Evolutionary conservation across 2,888 invertebrate genomes (phyloP), one percentile per base, ranked within the genome.

Genomic region (Erynnis tages): DNA sequence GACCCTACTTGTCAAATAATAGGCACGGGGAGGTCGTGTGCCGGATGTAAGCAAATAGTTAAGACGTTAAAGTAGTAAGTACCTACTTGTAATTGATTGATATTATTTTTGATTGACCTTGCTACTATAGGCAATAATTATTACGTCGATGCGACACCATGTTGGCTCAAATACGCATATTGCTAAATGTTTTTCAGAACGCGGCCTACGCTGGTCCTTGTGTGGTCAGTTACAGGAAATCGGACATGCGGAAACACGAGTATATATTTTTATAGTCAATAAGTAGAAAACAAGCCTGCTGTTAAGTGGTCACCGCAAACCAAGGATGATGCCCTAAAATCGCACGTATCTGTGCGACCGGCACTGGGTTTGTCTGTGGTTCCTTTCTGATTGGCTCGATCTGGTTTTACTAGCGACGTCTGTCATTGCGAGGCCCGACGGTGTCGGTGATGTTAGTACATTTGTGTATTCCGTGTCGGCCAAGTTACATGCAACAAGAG

Each of bases 1-100:
- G n/a, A n/a, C n/a, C n/a, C n/a, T n/a, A n/a, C n/a, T n/a, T n/a
- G 44, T 32, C 44, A 44, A 21, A 30, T 44, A 19, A 44, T 11
- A 44, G 21, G 8, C 30, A 44, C 21, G 13, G 21, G 16, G 19
- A 44, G 44, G 44, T 21, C 30, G 13, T 19, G 17, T 4, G 16
- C 10, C 27, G 41, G 27, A 41, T 41, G 41, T 11, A 16, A 27
- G 25, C 10, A 32, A 30, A 44, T 44, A 32, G 30, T 25, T 44
- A 32, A 32, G 32, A 21, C 32, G 30, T 25, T 44, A 32, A 32
- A 44, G 30, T 44, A 44, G 44, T 7, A 44, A n/a, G n/a, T n/a
- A n/a, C n/a, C n/a, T n/a, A n/a, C n/a, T 14, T 2, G n/a, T 30
- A 29, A n/a, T 17, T 30, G 17, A 29, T 29, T 27, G 21, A 13